Conservation (phyloP, 2,888 invertebrate genomes). For the Nephrotoma guestfalica region DNA sequence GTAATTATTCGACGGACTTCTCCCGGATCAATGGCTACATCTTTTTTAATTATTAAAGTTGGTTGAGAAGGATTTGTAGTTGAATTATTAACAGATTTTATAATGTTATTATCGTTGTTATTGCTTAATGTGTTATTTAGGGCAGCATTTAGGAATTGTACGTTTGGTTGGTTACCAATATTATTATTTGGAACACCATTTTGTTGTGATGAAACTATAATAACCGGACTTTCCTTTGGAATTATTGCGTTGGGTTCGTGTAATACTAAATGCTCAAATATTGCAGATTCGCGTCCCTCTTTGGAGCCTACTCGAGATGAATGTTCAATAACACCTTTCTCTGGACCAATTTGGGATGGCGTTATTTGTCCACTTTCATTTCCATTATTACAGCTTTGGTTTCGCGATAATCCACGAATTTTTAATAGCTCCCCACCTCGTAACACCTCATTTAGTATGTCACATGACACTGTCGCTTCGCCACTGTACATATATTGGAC, state of each 20-base stretch:
- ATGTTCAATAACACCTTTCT: background rate
- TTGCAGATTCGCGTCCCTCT: background rate
- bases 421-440: conserved; percentile 70
- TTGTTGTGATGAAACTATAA: conserved; percentile 20
- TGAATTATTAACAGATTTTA: background rate
- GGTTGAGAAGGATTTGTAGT: background rate
- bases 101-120: background rate
- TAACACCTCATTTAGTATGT: conserved; percentile 63
- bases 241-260: conserved; percentile 12
- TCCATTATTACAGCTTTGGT: background rate
- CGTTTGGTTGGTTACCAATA: conserved; percentile 1
- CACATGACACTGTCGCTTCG: conserved; percentile 66
- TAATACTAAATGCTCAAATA: background rate
- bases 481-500: conserved; percentile 79
- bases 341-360: background rate
- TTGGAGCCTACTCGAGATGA: background rate
- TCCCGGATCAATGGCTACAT: conserved; percentile 31
- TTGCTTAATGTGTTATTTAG: conserved; percentile 8
- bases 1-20: conserved; percentile 5
- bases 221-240: conserved; percentile 30
- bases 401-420: conserved; percentile 63
- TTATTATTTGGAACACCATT: conserved; percentile 13
- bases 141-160: conserved; percentile 7
- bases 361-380: background rate
- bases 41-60: conserved; percentile 23